Percentiles rank a stretch among this genome's conserved stretches.
Conservation (phyloP, 2,113 vertebrate species). For the Apteryx mantelli region DNA sequence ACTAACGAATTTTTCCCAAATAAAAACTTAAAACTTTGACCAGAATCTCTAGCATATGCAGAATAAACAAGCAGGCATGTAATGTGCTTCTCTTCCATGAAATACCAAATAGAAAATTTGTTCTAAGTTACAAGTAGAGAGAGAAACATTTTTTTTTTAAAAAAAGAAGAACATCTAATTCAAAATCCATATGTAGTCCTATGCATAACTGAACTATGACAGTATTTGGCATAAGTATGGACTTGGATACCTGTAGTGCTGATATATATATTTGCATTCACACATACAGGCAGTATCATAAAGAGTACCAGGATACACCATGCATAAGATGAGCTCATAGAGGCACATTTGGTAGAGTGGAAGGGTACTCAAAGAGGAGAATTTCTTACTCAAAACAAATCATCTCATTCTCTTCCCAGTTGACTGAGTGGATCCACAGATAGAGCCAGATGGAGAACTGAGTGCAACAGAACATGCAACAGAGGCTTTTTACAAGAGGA, state of each 20-base stretch:
- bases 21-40: not conserved
- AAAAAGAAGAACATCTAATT: not conserved
- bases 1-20: not conserved
- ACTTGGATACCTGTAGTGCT: not conserved
- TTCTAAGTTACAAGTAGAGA: not conserved
- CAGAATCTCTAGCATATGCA: not conserved
- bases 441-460: not conserved
- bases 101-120: not conserved
- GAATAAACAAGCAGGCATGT: not conserved
- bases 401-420: not conserved
- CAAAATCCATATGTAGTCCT: not conserved
- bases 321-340: not conserved
- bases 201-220: not conserved
- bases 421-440: not conserved
- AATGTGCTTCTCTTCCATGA: not conserved
- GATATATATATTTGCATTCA: not conserved
- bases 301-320: not conserved
- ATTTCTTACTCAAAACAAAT: not conserved
- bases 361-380: not conserved
- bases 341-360: not conserved
- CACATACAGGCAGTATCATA: not conserved
- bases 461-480: not conserved
- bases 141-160: not conserved
- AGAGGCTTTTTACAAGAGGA: constrained; percentile 33
- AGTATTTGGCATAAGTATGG: not conserved